A percentile compares a stretch with the other conserved stretches of the same genome.
Conservation (phyloP, 2,797 vertebrate genomes). For the Anas acuta region DNA sequence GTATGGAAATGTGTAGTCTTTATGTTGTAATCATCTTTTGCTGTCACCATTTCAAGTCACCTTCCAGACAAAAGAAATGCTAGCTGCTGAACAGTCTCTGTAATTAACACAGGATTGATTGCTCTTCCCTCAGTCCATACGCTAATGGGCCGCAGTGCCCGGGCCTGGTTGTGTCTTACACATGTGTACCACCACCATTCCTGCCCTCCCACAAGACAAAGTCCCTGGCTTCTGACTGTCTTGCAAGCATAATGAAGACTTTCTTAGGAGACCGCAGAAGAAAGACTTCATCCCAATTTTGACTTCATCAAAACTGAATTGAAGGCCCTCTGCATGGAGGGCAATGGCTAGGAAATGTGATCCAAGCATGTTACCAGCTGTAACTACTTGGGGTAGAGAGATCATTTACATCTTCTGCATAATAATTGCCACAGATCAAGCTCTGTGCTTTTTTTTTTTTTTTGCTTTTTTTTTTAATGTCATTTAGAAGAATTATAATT, state of each 20-base stretch:
- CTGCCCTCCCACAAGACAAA: neutral
- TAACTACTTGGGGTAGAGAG: neutral
- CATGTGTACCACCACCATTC: neutral
- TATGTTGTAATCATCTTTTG: neutral
- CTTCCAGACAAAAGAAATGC: conserved; percentile 20
- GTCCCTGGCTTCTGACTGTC: neutral
- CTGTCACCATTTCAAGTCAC: neutral
- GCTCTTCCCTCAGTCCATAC: neutral
- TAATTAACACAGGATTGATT: conserved; percentile 42
- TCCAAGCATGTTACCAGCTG: neutral
- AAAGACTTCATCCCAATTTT: neutral
- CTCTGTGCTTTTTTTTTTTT: neutral
- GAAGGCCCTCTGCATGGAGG: neutral
- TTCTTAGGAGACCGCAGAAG: neutral
- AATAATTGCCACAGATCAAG: neutral
- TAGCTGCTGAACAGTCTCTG: neutral
- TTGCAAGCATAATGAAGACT: neutral
- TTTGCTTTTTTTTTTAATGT: neutral
- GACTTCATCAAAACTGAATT: neutral
- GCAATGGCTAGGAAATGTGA: neutral
- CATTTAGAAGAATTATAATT: conserved; percentile 17
- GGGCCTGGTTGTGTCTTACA: neutral
- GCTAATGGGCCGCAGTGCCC: neutral
- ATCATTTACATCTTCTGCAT: neutral
- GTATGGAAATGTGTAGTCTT: neutral